phyloP scores from a whole-genome alignment of 2,888 invertebrate species.

The Cyaniris semiargus region DNA sequence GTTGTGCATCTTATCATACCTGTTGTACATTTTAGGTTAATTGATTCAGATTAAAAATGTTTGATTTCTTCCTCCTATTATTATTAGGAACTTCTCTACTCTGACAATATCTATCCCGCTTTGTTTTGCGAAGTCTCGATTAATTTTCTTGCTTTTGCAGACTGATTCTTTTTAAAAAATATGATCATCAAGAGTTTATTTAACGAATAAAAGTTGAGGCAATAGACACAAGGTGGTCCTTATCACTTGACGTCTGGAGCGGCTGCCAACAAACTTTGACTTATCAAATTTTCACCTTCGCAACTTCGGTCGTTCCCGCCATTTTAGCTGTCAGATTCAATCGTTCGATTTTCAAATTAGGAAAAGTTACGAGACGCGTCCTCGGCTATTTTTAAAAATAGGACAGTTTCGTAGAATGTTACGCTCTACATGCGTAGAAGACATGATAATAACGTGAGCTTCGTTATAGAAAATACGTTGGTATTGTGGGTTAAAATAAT shows the following conservation, averaged over 20 bases:
- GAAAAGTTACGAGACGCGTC: neutral
- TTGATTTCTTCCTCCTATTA: neutral
- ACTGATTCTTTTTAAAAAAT: neutral
- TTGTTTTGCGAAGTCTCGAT: neutral
- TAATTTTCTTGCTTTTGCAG: neutral
- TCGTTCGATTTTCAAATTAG: conserved; percentile 23
- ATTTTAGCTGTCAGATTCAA: conserved; percentile 21
- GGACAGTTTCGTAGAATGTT: neutral
- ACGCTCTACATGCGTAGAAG: neutral
- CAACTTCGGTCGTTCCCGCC: conserved; percentile 22
- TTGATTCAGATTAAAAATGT: neutral
- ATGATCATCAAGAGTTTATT: neutral
- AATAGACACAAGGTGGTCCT: conserved; percentile 13
- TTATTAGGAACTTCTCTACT: too few relatives aligned
- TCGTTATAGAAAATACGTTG: too few relatives aligned
- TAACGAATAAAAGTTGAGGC: neutral
- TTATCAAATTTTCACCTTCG: conserved; percentile 30
- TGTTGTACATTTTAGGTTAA: neutral
- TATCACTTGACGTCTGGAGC: conserved; percentile 29
- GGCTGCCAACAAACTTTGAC: conserved; percentile 34
- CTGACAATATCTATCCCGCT: too few relatives aligned
- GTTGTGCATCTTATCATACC: neutral
- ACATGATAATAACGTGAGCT: neutral
- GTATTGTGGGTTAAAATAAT: too few relatives aligned
- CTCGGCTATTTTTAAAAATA: conserved; percentile 13